Base-by-base conservation (phyloP, 2,113 vertebrate species). In the Psilopsiagon aymara region DNA sequence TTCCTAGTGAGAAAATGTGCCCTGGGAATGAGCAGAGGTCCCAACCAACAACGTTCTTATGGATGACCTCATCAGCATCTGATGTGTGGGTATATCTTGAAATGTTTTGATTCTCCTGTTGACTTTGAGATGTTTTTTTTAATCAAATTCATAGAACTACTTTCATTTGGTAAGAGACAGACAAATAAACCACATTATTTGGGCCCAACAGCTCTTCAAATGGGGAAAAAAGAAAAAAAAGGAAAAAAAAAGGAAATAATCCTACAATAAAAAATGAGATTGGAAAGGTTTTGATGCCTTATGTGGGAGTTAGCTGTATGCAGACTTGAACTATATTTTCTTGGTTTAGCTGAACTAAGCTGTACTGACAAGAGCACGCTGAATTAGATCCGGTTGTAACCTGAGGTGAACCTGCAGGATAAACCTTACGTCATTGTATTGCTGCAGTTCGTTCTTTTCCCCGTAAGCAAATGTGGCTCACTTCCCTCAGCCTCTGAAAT, bases 331-430 rank as follows among this genome's bases (percentile, higher is more conserved):
- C 92, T 93, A 73, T 83, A 81, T 96, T 93, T 95, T 92, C 90
- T 90, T 89, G 88, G 90, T 95, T 92, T 95, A 94, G 95, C 88
- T 96, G 96, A 95, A 94, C 90, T 96, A 95, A 96, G 91, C 94
- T 85, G 90, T 94, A 89, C 95, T 94, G 95, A 97, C 95, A 95
- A 92, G 82, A 94, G 95, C 88, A 91, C 67, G 86, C 90, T 93
- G 92, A 96, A 96, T 95, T 96, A 93, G 93, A 97, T 94, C 86
- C 51, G 41, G 93, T 95, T 94, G 95, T 94, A 96, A 96, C 91
- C 95, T n/a, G 66, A 96, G 92, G 94, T 93, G 93, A 96, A 97
- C 96, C 95, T 97, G 90, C 85, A 94, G 95, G 96, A 89, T 86
- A 95, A 97, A 93, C 88, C 78, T 92, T 76, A 93, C 88, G 62